Base-by-base conservation (phyloP, 2,888 invertebrate genomes). In the Ditula angustiorana region DNA sequence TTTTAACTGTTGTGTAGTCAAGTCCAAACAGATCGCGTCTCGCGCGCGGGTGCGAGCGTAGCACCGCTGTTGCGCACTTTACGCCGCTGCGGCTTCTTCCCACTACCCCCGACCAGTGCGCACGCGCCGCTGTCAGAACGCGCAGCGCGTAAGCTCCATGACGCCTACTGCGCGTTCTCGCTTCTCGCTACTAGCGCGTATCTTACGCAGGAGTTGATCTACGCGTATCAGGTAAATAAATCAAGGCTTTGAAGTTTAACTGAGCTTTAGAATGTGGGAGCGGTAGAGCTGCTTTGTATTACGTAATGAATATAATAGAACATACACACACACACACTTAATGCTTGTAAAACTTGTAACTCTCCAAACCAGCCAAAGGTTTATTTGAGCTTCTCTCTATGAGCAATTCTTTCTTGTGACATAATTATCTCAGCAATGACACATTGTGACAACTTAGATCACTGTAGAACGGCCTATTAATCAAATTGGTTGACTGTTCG, bases 171-270 rank as follows among this genome's bases (percentile, higher is more conserved):
- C 67, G 47, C 28, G 28, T 69, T 79, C 23, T 75, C 80, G 13
- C 78, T 86, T 7, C 66, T 67, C 13, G 66, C 71, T 52, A 83
- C 82, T n/a, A 23, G 68, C 47, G n/a, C 70, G 2, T 87, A 84
- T 70, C 74, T 86, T 11, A 58, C 78, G 46, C 86, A 85, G 71
- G 81, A 87, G 70, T 69, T 75, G 41, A 67, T 83, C 16, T 85
- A 84, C 64, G 86, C 87, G 0, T 84, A 82, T 53, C 78, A 77
- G 78, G 85, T 76, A 55, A n/a, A 10, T 23, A 5, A 2, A 0
- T 2, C n/a, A 10, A 0, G 10, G 46, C 5, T 10, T n/a, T 0
- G 0, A 13, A 37, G 1, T 7, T 7, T n/a, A 11, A n/a, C 33
- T 10, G 33, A 2, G 33, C 33, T n/a, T n/a, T n/a, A n/a, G n/a